A percentile compares a stretch with the other conserved stretches of the same genome.
Evolutionary conservation across 92 coral and sea anemone species (phyloP).

Genomic region (Umimayanthus chanpuru): DNA sequence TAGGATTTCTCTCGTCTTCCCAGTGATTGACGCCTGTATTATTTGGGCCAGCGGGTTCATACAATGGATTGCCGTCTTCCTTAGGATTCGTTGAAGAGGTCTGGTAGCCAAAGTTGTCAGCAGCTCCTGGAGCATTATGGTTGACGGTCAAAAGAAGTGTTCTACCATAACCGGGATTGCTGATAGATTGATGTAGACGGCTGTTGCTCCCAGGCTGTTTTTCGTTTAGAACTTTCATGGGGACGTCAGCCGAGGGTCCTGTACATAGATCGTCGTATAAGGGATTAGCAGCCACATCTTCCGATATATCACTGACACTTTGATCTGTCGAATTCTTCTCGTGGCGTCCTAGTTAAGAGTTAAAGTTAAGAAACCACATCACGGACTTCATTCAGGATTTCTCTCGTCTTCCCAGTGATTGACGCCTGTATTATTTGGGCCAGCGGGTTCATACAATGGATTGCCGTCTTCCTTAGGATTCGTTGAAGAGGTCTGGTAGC

Average conservation of each 20-base stretch:
- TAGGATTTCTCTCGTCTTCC: no score
- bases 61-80: no score
- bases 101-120: conserved; percentile 26
- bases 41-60: no score
- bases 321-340: neutral
- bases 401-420: no score
- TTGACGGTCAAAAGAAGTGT: neutral
- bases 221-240: neutral
- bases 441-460: no score
- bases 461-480: no score
- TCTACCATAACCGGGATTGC: conserved; percentile 28
- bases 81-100: neutral
- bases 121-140: conserved; percentile 6
- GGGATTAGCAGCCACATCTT: conserved; percentile 21
- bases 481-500: conserved; percentile 7
- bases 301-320: neutral
- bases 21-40: no score
- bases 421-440: no score
- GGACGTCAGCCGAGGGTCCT: neutral
- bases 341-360: neutral
- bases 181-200: neutral
- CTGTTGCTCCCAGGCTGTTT: neutral
- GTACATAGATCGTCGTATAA: conserved; percentile 12
- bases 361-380: no score
- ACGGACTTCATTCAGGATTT: no score